Base-by-base conservation (phyloP, 2,888 invertebrate genomes). In the Andrena praecox region DNA sequence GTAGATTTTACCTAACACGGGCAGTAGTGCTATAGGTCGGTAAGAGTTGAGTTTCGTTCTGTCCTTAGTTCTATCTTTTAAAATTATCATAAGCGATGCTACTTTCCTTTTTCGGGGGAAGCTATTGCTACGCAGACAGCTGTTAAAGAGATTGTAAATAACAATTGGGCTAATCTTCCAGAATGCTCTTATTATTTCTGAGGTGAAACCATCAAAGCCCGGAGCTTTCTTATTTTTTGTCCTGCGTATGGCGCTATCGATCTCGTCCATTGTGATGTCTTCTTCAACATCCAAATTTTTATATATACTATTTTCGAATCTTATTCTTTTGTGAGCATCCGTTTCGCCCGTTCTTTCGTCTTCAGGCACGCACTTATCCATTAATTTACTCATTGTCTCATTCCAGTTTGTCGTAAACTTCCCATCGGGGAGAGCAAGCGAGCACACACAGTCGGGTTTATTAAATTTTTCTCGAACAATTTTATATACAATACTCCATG, bases 401-500 rank as follows among this genome's bases (percentile, higher is more conserved):
- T 10, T 12, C 8, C 16, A 59, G 16, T 59, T 27, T 16, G 16
- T 2, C 48, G 52, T 52, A 5, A 42, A 16, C 1, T 29, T 12
- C 1, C 66, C 66, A n/a, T 16, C 4, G 0, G 27, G 2, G 0
- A n/a, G n/a, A 48, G 24, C 35, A 7, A 52, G 6, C 16, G 20
- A 50, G 48, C 48, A 16, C 16, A 20, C 8, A 7, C 2, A 10
- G 20, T 6, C 20, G 0, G 16, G n/a, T 20, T 10, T 27, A 2
- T 60, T 48, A 0, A 71, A 8, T 31, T 60, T 42, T 0, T 60
- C 63, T 2, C 52, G 12, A 5, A 12, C 10, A 1, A 77, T 77
- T 54, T 77, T 71, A 50, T 77, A 71, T 2, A 67, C 52, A 1
- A 71, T 56, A 6, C 71, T 50, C 77, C 77, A 77, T 3, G 77